Evolutionary conservation across 2,113 vertebrate species (phyloP), one percentile per base, ranked within the genome.

Genomic region (Pteronura brasiliensis): DNA sequence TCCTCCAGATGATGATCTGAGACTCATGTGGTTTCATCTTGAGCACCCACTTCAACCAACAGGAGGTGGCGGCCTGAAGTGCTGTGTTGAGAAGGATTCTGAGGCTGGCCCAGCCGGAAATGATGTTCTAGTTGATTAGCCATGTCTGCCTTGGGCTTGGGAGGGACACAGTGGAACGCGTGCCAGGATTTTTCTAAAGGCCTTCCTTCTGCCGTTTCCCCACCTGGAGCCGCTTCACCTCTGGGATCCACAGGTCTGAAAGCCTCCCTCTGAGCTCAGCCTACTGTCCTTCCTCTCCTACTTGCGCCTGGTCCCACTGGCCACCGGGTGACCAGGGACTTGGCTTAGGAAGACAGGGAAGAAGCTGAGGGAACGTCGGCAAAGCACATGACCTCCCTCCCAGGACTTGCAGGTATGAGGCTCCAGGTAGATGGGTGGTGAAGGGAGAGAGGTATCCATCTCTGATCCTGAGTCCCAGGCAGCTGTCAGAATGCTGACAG

Each of bases 111-210:
- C 65, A 47, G 11, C 5, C 5, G 9, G 76, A 82, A 39, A 80
- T 4, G 61, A 10, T 49, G 36, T 55, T 87, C 8, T 17, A 0
- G 7, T 11, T 12, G 55, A 49, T 92, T 15, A 76, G 27, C 57
- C 29, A 27, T 52, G 42, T 42, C 76, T n/a, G 20, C 34, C 8
- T 1, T 3, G 47, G n/a, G 49, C 27, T 67, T 15, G 39, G 34
- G 34, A 34, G 29, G 55, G 47, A 52, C 47, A 27, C 0, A 8
- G 65, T 34, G 6, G 31, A 44, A 13, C 0, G 1, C 0, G 0
- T 36, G 57, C 21, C 57, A 69, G 59, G 14, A 65, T 34, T 44
- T 52, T n/a, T 34, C 36, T 59, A 23, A 34, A 2, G 42, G n/a
- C 27, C 55, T 74, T 77, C 7, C n/a, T 36, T 31, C 29, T n/a